Percentiles rank a stretch among this genome's conserved stretches.
Evolutionary conservation across 2,797 vertebrate species (phyloP).

Genomic region (Thamnophis elegans): DNA sequence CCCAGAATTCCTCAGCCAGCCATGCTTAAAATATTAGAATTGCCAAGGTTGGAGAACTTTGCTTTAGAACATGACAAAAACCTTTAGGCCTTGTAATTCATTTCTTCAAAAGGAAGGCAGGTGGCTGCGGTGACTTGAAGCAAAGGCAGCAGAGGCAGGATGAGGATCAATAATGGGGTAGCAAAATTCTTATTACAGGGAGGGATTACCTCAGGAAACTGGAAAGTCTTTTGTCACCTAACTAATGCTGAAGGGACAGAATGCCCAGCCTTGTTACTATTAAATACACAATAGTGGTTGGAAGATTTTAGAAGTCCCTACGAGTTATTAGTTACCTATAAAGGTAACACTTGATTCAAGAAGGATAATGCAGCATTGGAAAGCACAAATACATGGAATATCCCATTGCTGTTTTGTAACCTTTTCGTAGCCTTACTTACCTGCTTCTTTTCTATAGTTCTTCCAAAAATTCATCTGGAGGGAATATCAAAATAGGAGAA

Average conservation of each 20-base stretch:
- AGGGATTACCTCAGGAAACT: not conserved
- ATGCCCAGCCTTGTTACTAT: not conserved
- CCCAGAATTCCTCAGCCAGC: not conserved
- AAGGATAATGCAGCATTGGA: not conserved
- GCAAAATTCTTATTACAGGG: not conserved
- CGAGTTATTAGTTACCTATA: not conserved
- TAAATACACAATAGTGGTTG: not conserved
- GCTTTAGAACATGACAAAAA: not conserved
- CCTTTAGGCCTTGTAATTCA: not conserved
- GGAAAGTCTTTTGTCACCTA: not conserved
- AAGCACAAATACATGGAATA: not conserved
- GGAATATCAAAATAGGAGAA: not conserved
- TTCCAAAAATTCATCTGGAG: slow-evolving; percentile 64
- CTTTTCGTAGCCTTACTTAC: slow-evolving; percentile 12
- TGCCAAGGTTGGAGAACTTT: not conserved
- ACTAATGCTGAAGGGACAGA: not conserved
- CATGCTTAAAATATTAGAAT: not conserved
- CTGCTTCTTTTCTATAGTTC: slow-evolving; percentile 60
- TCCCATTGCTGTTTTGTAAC: not conserved
- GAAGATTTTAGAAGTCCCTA: not conserved
- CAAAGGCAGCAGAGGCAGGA: not conserved
- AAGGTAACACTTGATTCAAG: not conserved
- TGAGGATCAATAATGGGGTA: not conserved
- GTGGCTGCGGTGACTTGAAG: not conserved
- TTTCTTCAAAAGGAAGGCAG: not conserved